Percentiles rank a stretch among this genome's conserved stretches.
phyloP scores from a whole-genome alignment of 2,797 vertebrate species.

The Rhyacichthys aspro region DNA sequence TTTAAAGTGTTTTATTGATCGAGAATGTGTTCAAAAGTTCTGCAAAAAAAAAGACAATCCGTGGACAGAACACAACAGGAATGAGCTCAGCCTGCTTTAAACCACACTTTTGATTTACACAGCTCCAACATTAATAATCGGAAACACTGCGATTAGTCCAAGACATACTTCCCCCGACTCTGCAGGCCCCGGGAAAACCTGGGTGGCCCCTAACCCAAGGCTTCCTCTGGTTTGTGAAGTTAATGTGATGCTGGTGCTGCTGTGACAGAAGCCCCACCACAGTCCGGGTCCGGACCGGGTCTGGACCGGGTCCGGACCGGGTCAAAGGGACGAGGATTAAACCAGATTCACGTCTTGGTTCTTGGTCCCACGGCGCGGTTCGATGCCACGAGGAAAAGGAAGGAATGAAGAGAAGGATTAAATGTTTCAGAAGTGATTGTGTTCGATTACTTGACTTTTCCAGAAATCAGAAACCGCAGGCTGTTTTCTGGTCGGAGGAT shows the following conservation, averaged over 20 bases:
- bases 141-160: conserved; percentile 80
- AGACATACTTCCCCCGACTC: conserved; percentile 78
- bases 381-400: conserved; percentile 52
- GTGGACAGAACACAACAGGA: conserved; percentile 46
- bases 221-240: conserved; percentile 81
- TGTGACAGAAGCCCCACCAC: conserved; percentile 70
- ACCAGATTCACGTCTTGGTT: conserved; percentile 28
- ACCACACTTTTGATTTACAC: conserved; percentile 81
- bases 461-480: conserved; percentile 79
- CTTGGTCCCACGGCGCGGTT: conserved; percentile 53
- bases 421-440: conserved; percentile 68
- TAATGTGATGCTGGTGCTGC: conserved; percentile 77
- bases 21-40: no score
- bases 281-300: conserved; percentile 69
- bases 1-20: no score
- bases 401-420: conserved; percentile 60
- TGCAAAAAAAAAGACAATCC: no score
- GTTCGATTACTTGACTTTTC: conserved; percentile 76
- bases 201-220: conserved; percentile 77
- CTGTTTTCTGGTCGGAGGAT: conserved; percentile 74
- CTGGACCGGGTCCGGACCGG: conserved; percentile 67
- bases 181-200: conserved; percentile 73
- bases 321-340: conserved; percentile 57
- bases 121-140: conserved; percentile 80
- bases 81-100: conserved; percentile 49